phyloP scores from a whole-genome alignment of 2,888 invertebrate genomes.

The Physocephala rufipes region DNA sequence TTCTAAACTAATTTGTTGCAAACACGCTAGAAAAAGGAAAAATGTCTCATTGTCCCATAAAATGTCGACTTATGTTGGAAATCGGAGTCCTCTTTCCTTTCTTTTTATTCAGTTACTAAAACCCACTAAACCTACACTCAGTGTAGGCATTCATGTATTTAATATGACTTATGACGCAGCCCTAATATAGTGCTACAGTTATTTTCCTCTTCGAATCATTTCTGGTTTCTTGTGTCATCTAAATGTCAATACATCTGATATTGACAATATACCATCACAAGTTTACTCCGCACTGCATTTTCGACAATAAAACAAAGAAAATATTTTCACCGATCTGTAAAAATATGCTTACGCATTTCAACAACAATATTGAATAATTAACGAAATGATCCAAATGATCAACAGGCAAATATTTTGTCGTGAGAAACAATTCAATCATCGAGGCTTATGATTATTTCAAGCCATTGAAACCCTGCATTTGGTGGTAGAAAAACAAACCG shows the following conservation, averaged over 20 bases:
- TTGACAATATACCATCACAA: constrained; percentile 27
- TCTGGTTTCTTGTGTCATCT: neutral
- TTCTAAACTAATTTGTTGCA: no score
- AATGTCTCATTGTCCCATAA: no score
- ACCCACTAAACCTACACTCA: no score
- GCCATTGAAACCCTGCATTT: constrained; percentile 20
- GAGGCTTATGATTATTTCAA: neutral
- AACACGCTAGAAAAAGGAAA: no score
- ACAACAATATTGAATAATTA: constrained; percentile 37
- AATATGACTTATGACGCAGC: neutral
- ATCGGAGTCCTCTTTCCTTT: no score
- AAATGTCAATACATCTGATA: constrained; percentile 28
- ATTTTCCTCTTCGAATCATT: neutral
- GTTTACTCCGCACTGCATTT: neutral
- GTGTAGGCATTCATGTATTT: no score
- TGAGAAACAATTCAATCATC: constrained; percentile 6
- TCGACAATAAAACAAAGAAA: neutral
- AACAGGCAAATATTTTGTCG: constrained; percentile 21
- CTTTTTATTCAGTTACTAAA: no score
- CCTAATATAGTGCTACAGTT: neutral
- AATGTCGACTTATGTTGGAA: no score
- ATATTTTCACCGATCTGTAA: neutral
- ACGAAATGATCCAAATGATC: constrained; percentile 16
- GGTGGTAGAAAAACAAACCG: constrained; percentile 3
- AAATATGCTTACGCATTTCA: constrained; percentile 23